phyloP scores from a whole-genome alignment of 1,140 invertebrate species.

The Papilio aristodemus region DNA sequence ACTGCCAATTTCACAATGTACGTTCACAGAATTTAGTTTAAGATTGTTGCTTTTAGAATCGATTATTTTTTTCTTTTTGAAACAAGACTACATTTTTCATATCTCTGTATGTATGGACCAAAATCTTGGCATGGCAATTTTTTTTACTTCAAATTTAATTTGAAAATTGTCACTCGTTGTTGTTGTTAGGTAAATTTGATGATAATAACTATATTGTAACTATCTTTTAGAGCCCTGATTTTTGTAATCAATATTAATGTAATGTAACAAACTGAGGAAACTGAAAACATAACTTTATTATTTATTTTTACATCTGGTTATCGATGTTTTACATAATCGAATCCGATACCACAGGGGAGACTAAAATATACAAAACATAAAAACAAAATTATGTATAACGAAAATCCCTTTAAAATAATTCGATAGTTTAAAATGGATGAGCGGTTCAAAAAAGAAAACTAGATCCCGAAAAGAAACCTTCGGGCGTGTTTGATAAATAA shows the following conservation, averaged over 20 bases:
- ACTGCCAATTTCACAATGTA: slow-evolving; percentile 16
- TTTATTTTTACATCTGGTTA: too few relatives aligned
- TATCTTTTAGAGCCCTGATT: too few relatives aligned
- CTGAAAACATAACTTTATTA: too few relatives aligned
- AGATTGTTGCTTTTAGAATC: background rate
- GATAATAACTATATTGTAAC: too few relatives aligned
- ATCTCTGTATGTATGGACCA: too few relatives aligned
- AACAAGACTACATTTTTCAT: background rate
- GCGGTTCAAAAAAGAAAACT: slow-evolving; percentile 6
- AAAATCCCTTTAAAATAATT: slow-evolving; percentile 10
- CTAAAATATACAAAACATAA: slow-evolving; percentile 6
- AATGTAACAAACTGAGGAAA: too few relatives aligned
- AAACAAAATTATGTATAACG: slow-evolving; percentile 14
- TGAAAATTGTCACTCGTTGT: too few relatives aligned
- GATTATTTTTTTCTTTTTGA: background rate
- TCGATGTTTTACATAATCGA: background rate
- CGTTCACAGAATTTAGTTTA: background rate
- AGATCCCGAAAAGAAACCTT: slow-evolving; percentile 3
- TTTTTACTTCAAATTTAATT: too few relatives aligned
- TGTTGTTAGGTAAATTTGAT: too few relatives aligned
- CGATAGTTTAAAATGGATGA: background rate
- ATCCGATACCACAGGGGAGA: background rate
- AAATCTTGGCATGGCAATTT: too few relatives aligned
- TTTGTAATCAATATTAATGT: too few relatives aligned
- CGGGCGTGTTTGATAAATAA: slow-evolving; percentile 20